Conservation (phyloP, 2,888 invertebrate species). For the Scaptomyza flava region DNA sequence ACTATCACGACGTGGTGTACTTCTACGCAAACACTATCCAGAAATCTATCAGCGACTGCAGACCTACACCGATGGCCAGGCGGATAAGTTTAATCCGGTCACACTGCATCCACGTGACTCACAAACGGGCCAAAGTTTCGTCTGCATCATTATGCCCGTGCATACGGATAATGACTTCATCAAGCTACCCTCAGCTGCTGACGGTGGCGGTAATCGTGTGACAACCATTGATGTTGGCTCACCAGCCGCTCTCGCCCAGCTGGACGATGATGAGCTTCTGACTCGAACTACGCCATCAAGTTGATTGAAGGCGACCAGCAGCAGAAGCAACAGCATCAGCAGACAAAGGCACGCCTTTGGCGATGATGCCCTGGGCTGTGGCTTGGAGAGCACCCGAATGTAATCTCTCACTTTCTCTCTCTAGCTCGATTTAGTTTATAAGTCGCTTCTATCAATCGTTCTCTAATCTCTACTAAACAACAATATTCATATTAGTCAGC, state of each 20-base stretch:
- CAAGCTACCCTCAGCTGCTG: slow-evolving; percentile 82
- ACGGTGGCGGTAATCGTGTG: slow-evolving; percentile 83
- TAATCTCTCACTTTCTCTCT: slow-evolving; percentile 45
- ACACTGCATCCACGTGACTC: slow-evolving; percentile 94
- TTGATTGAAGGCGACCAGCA: slow-evolving; percentile 57
- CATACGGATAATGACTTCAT: slow-evolving; percentile 82
- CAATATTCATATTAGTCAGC: slow-evolving; percentile 43
- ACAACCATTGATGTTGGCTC: slow-evolving; percentile 84
- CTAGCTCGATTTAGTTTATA: slow-evolving; percentile 14
- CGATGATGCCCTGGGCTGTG: slow-evolving; percentile 49
- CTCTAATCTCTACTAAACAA: slow-evolving; percentile 25
- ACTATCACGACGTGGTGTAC: slow-evolving; percentile 91
- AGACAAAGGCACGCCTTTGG: slow-evolving; percentile 26
- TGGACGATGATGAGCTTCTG: slow-evolving; percentile 79
- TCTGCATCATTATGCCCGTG: slow-evolving; percentile 96
- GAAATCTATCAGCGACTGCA: slow-evolving; percentile 93
- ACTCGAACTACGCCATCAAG: slow-evolving; percentile 69
- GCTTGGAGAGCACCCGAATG: slow-evolving; percentile 81
- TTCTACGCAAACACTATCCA: slow-evolving; percentile 93
- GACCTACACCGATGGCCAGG: slow-evolving; percentile 91
- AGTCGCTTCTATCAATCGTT: slow-evolving; percentile 25
- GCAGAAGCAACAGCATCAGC: slow-evolving; percentile 17
- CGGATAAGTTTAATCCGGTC: slow-evolving; percentile 92
- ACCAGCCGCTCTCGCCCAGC: slow-evolving; percentile 71
- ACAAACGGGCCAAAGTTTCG: slow-evolving; percentile 92